Evolutionary conservation across 2,888 invertebrate species (phyloP), one percentile per base, ranked within the genome.

Genomic region (Sinhomidia bicolor): DNA sequence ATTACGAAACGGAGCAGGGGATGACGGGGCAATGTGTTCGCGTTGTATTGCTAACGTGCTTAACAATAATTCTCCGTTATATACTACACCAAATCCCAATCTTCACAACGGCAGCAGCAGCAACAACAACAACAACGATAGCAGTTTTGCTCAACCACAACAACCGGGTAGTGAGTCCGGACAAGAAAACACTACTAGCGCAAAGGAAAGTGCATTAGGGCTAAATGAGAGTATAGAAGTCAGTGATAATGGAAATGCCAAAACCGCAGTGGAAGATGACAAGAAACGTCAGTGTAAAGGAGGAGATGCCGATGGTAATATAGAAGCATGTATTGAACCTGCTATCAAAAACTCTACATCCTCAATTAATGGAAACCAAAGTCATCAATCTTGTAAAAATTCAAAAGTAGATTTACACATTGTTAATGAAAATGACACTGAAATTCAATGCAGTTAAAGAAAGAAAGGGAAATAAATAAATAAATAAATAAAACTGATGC

Each of bases 31-130:
- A 20, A 71, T 68, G 82, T 82, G 82, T 36, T 20, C 29, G n/a
- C 41, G 82, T 10, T 82, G 82, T 51, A 71, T 51, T 29, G 82
- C 82, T 17, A 71, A 68, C 36, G 17, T 41, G 12, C 32, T 54
- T 29, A 82, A 82, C 23, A 82, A 82, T 17, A 82, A 82, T 54
- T 41, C 82, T 17, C 80, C 47, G 7, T 17, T 17, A n/a, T 17
- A n/a, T n/a, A 36, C 82, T 51, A 10, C 44, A 26, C 65, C 36
- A 41, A 79, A 20, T 23, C n/a, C 12, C 54, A 57, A 41, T 44
- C 36, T 9, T 7, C 44, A 62, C 47, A 62, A 32, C 17, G 29
- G 14, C 14, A 57, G 23, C 23, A 51, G n/a, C 14, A 6, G 6
- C 47, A 62, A 32, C 17, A n/a, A 26, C 14, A 57, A 41, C 14